Conservation (phyloP, 2,888 invertebrate genomes). For the Erebia epiphron region DNA sequence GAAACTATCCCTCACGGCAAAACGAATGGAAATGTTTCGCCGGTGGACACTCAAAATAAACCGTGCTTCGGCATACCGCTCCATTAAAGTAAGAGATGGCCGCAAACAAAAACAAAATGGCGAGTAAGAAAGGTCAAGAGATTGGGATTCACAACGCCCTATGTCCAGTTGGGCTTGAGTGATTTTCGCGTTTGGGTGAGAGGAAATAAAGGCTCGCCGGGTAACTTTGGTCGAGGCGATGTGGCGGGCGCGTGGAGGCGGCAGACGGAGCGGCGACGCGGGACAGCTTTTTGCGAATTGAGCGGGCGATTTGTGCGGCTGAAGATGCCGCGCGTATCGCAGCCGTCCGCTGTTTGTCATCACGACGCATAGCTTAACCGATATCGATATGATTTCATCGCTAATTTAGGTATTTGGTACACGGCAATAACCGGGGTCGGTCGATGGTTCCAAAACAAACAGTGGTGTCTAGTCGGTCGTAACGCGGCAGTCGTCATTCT, state of each 20-base stretch:
- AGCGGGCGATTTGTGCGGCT: background rate
- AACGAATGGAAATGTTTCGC: constrained; percentile 6
- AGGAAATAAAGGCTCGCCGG: background rate
- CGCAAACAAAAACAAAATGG: constrained; percentile 26
- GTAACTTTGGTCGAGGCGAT: background rate
- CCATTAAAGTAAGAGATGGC: constrained; percentile 30
- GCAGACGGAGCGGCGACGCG: constrained; percentile 35
- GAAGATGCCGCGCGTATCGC: background rate
- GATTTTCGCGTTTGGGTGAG: background rate
- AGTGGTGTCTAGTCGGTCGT: background rate
- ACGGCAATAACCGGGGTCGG: background rate
- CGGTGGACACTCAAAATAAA: constrained; percentile 17
- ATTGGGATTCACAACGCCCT: background rate
- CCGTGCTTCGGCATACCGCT: constrained; percentile 17
- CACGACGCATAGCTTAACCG: background rate
- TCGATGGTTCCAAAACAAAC: background rate
- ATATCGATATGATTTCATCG: background rate
- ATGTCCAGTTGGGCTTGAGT: background rate
- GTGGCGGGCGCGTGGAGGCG: background rate
- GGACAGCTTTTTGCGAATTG: constrained; percentile 27
- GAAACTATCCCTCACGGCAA: background rate
- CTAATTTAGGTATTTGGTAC: background rate
- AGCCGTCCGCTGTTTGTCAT: background rate
- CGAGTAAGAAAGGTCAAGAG: constrained; percentile 14
- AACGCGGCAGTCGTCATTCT: constrained; percentile 11